Conservation (phyloP, 2,888 invertebrate genomes). For the Drosophila borborema region DNA sequence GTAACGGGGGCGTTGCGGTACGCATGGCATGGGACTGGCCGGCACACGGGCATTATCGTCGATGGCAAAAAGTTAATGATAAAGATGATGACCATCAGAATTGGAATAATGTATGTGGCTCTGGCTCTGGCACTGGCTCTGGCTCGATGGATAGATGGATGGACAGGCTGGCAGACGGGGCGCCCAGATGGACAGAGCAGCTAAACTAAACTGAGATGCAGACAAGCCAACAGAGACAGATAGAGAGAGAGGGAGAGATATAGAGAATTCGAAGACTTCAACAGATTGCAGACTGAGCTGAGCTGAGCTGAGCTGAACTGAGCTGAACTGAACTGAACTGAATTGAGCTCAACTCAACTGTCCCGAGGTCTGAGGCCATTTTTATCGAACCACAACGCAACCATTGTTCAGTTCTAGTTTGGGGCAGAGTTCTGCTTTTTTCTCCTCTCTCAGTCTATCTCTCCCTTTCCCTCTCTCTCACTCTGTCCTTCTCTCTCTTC, state of each 20-base stretch:
- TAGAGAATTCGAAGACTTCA: slow-evolving; percentile 11
- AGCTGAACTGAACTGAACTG: slow-evolving; percentile 7
- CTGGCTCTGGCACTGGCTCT: slow-evolving; percentile 30
- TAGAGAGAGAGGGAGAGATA: neutral
- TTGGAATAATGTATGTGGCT: slow-evolving; percentile 69
- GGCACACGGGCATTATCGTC: slow-evolving; percentile 62
- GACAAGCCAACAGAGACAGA: slow-evolving; percentile 11
- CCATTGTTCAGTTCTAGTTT: slow-evolving; percentile 70
- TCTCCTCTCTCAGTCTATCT: neutral
- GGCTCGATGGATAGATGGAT: slow-evolving; percentile 62
- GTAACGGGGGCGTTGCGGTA: slow-evolving; percentile 38
- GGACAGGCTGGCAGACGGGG: slow-evolving; percentile 32
- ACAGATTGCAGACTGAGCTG: slow-evolving; percentile 15
- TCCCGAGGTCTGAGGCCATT: slow-evolving; percentile 57
- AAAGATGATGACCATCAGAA: slow-evolving; percentile 76
- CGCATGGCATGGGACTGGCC: slow-evolving; percentile 34
- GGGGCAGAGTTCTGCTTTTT: slow-evolving; percentile 9
- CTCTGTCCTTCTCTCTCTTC: neutral
- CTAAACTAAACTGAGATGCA: slow-evolving; percentile 37
- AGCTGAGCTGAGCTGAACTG: neutral
- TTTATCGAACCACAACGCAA: slow-evolving; percentile 60
- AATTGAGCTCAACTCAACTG: slow-evolving; percentile 7
- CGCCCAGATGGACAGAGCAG: slow-evolving; percentile 26
- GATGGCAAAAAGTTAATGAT: slow-evolving; percentile 77
- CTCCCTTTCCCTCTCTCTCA: neutral